A percentile compares a stretch with the other conserved stretches of the same genome.
Evolutionary conservation across 1,140 invertebrate species (phyloP).

Genomic region (Eurosta solidaginis): DNA sequence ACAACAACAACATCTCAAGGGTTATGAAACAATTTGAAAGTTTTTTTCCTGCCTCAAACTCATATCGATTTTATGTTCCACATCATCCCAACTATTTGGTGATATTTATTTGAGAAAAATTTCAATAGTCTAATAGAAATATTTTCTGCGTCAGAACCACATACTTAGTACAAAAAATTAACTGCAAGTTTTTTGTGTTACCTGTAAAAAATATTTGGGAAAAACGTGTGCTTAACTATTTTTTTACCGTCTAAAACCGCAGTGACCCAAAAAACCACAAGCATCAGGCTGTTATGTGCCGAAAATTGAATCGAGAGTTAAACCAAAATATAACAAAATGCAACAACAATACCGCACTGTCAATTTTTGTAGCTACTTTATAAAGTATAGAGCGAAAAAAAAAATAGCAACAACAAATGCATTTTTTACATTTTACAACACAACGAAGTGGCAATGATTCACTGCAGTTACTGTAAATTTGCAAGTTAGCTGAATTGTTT

Average conservation of each 20-base stretch:
- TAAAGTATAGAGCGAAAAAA: not conserved
- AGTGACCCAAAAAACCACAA: not conserved
- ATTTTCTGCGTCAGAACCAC: no score
- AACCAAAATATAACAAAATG: not conserved
- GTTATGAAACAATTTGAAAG: no score
- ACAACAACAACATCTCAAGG: no score
- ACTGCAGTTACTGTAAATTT: conserved; percentile 13
- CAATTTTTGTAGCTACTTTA: not conserved
- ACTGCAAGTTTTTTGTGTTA: not conserved
- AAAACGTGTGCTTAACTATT: not conserved
- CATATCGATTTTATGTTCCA: no score
- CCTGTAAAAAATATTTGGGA: not conserved
- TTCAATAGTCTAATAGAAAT: no score
- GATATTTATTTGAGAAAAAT: no score
- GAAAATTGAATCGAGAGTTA: not conserved
- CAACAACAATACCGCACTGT: not conserved
- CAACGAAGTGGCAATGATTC: not conserved
- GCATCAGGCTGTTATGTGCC: not conserved
- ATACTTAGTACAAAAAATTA: not conserved
- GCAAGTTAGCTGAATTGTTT: not conserved
- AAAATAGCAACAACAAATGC: not conserved
- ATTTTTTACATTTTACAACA: not conserved
- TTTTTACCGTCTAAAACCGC: not conserved
- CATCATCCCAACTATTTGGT: no score
- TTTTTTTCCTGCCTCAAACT: no score